Evolutionary conservation across 2,113 vertebrate genomes (phyloP), one percentile per base, ranked within the genome.

Genomic region (Notothenia rossii): DNA sequence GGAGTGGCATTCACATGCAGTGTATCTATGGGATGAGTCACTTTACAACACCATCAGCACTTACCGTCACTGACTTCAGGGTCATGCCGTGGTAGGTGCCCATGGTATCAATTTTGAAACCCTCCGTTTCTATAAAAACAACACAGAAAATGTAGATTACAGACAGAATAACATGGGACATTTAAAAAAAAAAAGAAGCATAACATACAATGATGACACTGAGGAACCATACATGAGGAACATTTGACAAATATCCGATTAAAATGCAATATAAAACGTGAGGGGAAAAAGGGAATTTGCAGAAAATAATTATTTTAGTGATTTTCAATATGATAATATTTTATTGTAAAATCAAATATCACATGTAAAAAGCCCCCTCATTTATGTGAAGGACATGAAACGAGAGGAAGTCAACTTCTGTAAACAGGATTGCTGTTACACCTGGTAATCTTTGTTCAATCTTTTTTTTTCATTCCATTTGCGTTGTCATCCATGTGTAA

Each of bases 81-180:
- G 98, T 99, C 98, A 99, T 99, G 60, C 98, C 98, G 0, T 99
- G 98, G 92, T 99, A 99, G 17, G 98, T 99, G 36, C 98, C 98
- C 97, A 99, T 99, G 3, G 98, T 99, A 86, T 99, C 98, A 18
- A 99, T 99, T 90, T 99, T 99, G 92, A 99, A 99, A 73, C 98
- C 98, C 94, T 99, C 98, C 36, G 98, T 99, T 96, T 99, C 98
- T 99, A 69, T 36, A 11, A 75, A 48, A 68, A 72, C 5, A 59
- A 51, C 5, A 50, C 3, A 77, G 11, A 56, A 15, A 12, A 18
- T 63, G 1, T 11, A 82, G 53, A 45, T 29, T 49, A 73, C 11
- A 53, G 36, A 18, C 10, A 58, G 53, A 59, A 66, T 2, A 53
- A 68, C 79, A 40, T 4, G 1, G n/a, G 0, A 2, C 22, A 18